Conservation (phyloP, 2,888 invertebrate species). For the Oxycera nigricornis region DNA sequence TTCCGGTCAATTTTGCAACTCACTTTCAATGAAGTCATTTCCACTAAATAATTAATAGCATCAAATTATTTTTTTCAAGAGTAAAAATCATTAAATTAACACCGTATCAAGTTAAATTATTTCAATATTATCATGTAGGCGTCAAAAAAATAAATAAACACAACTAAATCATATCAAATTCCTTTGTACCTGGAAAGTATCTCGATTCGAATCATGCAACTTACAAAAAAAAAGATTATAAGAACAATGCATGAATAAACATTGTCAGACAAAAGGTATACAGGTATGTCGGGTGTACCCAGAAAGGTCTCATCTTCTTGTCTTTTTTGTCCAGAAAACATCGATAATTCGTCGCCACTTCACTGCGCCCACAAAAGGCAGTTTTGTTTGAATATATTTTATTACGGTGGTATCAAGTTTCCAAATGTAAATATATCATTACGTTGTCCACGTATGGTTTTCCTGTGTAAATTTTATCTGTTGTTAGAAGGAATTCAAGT, state of each 20-base stretch:
- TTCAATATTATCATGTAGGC: background rate
- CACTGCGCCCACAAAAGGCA: background rate
- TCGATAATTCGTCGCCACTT: background rate
- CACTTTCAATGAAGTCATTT: too few relatives aligned
- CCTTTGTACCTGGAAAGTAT: background rate
- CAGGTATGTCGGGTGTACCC: background rate
- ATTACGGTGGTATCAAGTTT: background rate
- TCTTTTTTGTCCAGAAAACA: background rate
- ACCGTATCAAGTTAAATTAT: too few relatives aligned
- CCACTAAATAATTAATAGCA: too few relatives aligned
- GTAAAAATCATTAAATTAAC: too few relatives aligned
- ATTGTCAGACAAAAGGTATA: background rate
- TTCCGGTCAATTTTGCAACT: too few relatives aligned
- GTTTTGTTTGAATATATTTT: background rate
- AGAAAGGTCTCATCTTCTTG: background rate
- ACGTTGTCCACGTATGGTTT: background rate
- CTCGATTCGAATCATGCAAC: background rate
- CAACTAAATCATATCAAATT: background rate
- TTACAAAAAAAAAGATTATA: background rate
- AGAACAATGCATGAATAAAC: background rate
- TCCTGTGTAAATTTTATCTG: background rate
- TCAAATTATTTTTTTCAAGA: too few relatives aligned
- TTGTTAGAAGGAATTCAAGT: background rate
- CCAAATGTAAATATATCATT: background rate
- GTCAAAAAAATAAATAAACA: background rate